These are phyloP conservation scores for Cosmia pyralina DNA, from an alignment of 2,888 invertebrate species.

Conservation along the genomic window DNA sequence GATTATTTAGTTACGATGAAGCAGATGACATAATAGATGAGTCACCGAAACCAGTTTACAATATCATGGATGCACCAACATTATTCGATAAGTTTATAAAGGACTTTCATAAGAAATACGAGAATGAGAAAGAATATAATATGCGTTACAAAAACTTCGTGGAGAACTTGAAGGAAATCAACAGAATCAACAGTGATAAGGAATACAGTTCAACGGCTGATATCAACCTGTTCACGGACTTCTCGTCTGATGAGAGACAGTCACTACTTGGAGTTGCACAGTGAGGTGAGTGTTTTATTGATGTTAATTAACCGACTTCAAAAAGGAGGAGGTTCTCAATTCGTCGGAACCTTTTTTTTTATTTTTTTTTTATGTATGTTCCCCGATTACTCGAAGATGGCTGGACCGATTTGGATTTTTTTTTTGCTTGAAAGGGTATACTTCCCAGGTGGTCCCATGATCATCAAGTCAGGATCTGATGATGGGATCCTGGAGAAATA, in stretches of 20 bases:
- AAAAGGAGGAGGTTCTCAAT: no score
- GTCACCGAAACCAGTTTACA: constrained; percentile 70
- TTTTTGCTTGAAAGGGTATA: no score
- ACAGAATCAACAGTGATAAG: constrained; percentile 71
- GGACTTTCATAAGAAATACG: constrained; percentile 76
- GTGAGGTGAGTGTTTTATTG: constrained; percentile 31
- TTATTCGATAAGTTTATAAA: constrained; percentile 75
- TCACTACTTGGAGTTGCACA: constrained; percentile 16
- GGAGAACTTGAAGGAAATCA: constrained; percentile 77
- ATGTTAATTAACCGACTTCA: no score
- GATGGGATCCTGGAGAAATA: no score
- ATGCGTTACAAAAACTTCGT: constrained; percentile 75
- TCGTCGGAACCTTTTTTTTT: no score
- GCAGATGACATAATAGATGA: constrained; percentile 50
- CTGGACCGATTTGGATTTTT: no score
- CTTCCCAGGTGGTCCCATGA: no score
- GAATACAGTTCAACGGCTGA: constrained; percentile 65
- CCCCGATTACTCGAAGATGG: no score
- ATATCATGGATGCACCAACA: constrained; percentile 74
- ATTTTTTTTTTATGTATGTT: neutral
- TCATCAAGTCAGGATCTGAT: no score
- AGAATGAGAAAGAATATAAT: constrained; percentile 68
- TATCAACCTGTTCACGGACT: constrained; percentile 80
- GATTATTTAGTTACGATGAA: constrained; percentile 19
- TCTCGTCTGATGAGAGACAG: constrained; percentile 64